Evolutionary conservation across 2,888 invertebrate genomes (phyloP), one percentile per base, ranked within the genome.

Genomic region (Drosophila cracens): DNA sequence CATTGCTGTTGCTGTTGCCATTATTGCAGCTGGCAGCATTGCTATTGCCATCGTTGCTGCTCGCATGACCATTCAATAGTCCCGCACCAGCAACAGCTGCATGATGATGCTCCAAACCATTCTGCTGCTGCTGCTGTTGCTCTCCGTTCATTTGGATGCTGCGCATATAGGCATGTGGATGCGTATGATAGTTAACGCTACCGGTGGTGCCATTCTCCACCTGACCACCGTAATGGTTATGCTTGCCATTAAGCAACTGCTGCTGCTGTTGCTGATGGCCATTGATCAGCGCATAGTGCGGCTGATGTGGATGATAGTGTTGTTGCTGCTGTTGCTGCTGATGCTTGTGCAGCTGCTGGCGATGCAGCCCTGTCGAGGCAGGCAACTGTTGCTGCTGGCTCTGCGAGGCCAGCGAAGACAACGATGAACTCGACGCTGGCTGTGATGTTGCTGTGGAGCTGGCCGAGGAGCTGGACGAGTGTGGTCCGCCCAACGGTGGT

Each of bases 401-500:
- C 67, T 93, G 92, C n/a, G 93, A 92, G 21, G 92, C 91, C 67
- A 92, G 81, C 74, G 91, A 91, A 21, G 92, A 92, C 31, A 92
- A 82, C 36, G 93, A 92, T 43, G 92, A 92, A 21, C 92, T 91
- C 10, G 92, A 92, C 0, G 93, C 92, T 27, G 92, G 93, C 76
- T 92, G 93, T 21, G 92, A 92, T 63, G 92, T 91, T 59, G 91
- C 92, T 90, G 94, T 87, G 33, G 91, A 89, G 21, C 92, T 92
- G 62, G 92, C 91, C 59, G 92, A 92, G 33, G 92, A 92, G 60
- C 92, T 92, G 51, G 92, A 91, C 31, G 92, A 92, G 52, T 91
- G 91, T 38, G 87, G 81, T 27, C 78, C 80, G 52, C 78, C 80
- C 61, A 79, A 21, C 29, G 81, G 68, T n/a, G 84, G 88, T n/a